phyloP scores from a whole-genome alignment of 2,888 invertebrate genomes.

The Serripes groenlandicus region DNA sequence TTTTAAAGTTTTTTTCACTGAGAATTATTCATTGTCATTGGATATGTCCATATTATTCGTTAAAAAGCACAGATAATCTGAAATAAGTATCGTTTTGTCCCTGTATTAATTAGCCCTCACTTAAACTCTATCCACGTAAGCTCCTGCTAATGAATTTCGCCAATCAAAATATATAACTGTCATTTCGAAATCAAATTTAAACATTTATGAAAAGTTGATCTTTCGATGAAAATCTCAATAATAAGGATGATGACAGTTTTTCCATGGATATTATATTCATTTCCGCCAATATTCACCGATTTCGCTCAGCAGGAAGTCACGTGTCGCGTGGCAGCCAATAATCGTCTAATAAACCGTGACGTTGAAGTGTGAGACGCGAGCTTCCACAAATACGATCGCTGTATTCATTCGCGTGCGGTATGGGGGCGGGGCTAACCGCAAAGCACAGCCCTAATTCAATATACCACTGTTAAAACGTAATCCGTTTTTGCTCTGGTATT shows the following conservation, averaged over 20 bases:
- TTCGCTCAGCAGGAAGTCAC: slow-evolving; percentile 62
- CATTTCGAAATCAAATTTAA: slow-evolving; percentile 69
- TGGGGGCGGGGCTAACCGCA: slow-evolving; percentile 64
- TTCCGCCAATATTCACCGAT: slow-evolving; percentile 65
- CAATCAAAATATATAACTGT: slow-evolving; percentile 58
- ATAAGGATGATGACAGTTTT: slow-evolving; percentile 63
- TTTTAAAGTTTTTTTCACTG: too few relatives aligned
- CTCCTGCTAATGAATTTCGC: slow-evolving; percentile 17
- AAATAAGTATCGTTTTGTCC: background rate
- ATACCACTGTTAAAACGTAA: background rate
- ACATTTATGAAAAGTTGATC: slow-evolving; percentile 63
- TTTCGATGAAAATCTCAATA: slow-evolving; percentile 64
- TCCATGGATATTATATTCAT: slow-evolving; percentile 71
- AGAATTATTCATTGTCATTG: too few relatives aligned
- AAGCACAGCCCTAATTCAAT: slow-evolving; percentile 7
- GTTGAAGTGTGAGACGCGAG: slow-evolving; percentile 55
- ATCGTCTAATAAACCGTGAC: slow-evolving; percentile 51
- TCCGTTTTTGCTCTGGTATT: slow-evolving; percentile 2
- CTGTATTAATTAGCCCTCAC: background rate
- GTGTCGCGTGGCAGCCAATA: slow-evolving; percentile 68
- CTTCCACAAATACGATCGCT: slow-evolving; percentile 59
- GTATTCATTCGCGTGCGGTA: slow-evolving; percentile 66
- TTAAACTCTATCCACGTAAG: slow-evolving; percentile 9
- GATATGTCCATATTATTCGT: too few relatives aligned
- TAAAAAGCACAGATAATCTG: too few relatives aligned